Percentiles rank a stretch among this genome's conserved stretches.
phyloP scores from a whole-genome alignment of 2,113 vertebrate species.

The Rhodinocichla rosea region DNA sequence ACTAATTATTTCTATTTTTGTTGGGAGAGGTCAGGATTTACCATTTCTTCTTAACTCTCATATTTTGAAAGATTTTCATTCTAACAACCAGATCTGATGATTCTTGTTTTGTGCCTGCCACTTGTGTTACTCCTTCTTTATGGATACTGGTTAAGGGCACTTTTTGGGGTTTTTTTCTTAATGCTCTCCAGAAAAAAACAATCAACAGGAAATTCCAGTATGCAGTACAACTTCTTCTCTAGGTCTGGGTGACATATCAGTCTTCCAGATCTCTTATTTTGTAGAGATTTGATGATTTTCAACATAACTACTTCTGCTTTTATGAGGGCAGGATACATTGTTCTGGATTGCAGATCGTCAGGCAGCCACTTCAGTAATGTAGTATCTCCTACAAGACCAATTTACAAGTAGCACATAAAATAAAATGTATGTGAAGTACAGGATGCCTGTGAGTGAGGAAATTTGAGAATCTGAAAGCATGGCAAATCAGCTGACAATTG shows the following conservation, averaged over 20 bases:
- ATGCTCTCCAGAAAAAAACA: neutral
- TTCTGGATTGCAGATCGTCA: neutral
- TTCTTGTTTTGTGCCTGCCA: neutral
- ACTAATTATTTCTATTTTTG: neutral
- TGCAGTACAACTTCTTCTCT: neutral
- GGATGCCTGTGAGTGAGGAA: neutral
- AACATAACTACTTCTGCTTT: fast-evolving
- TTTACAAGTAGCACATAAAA: neutral
- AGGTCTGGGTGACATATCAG: neutral
- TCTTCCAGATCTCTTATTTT: neutral
- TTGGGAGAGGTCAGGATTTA: neutral
- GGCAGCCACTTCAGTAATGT: neutral
- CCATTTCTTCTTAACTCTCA: neutral
- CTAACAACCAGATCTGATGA: neutral
- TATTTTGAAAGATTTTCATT: neutral
- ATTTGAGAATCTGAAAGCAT: neutral
- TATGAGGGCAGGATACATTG: neutral
- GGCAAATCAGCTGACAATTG: neutral
- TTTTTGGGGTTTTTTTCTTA: neutral
- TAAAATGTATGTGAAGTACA: neutral
- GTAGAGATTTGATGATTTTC: neutral
- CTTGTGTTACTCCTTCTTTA: neutral
- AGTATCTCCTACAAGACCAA: neutral
- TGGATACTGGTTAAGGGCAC: neutral
- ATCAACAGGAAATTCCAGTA: neutral